Evolutionary conservation across 2,797 vertebrate genomes (phyloP).

Genomic region (Heterohyrax brucei): DNA sequence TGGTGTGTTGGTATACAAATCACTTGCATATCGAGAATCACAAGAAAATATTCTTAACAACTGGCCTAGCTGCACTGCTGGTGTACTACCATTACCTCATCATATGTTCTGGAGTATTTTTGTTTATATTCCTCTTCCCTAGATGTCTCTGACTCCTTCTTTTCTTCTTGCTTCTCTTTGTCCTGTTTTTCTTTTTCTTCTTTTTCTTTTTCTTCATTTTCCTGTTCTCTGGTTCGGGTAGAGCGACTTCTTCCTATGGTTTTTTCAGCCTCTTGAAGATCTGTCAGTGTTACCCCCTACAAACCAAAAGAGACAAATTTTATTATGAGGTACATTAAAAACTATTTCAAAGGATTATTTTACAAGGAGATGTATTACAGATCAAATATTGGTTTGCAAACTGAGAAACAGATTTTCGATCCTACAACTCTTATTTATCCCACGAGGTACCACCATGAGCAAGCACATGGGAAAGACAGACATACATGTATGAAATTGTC

Average conservation of each 20-base stretch:
- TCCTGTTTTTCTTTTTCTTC: constrained; percentile 96
- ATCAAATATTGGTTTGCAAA: constrained; percentile 52
- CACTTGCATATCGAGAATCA: background rate
- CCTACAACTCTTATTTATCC: constrained; percentile 37
- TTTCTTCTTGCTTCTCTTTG: constrained; percentile 97
- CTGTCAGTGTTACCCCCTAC: constrained; percentile 97
- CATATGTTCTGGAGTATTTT: constrained; percentile 95
- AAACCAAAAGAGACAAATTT: constrained; percentile 66
- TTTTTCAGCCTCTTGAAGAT: constrained; percentile 99
- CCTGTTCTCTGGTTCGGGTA: constrained; percentile 95
- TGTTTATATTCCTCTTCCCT: constrained; percentile 98
- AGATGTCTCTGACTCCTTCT: constrained; percentile 95
- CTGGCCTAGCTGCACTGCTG: constrained; percentile 64
- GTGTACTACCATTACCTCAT: constrained; percentile 93
- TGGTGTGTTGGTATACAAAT: background rate
- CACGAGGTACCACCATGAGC: constrained; percentile 41
- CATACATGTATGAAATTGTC: background rate
- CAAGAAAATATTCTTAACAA: constrained; percentile 35
- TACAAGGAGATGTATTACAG: constrained; percentile 23
- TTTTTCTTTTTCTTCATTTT: constrained; percentile 98
- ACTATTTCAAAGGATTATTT: constrained; percentile 46
- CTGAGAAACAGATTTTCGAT: constrained; percentile 18
- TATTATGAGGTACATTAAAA: background rate
- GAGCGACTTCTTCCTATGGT: constrained; percentile 96
- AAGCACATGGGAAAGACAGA: background rate